These are phyloP conservation scores for Metopia argyrocephala DNA, from an alignment of 2,888 invertebrate species.

Conservation along the genomic window DNA sequence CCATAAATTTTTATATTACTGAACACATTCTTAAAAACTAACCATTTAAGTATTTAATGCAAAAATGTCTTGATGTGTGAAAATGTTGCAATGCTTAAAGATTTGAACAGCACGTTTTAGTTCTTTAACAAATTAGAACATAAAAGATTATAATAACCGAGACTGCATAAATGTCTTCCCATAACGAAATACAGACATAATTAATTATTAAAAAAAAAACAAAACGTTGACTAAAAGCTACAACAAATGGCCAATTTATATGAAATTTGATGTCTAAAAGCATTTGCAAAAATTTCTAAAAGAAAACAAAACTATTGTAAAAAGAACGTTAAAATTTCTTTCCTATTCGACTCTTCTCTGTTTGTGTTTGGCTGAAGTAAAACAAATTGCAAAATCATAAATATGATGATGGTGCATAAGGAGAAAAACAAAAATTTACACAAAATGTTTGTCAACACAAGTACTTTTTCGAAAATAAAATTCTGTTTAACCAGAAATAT, in stretches of 20 bases:
- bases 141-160: background rate
- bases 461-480: conserved; percentile 45
- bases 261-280: too few relatives aligned
- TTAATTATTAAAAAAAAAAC: background rate
- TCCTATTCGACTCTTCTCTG: too few relatives aligned
- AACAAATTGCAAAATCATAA: background rate
- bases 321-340: too few relatives aligned
- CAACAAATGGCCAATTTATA: too few relatives aligned
- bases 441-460: conserved; percentile 58
- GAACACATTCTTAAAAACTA: background rate
- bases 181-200: conserved; percentile 7
- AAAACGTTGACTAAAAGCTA: background rate
- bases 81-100: too few relatives aligned
- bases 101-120: background rate
- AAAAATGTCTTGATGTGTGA: background rate
- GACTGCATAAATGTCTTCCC: conserved; percentile 13
- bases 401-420: too few relatives aligned
- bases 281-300: too few relatives aligned
- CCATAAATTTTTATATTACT: too few relatives aligned
- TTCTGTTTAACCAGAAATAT: conserved; percentile 50
- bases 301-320: too few relatives aligned
- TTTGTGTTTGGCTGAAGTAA: background rate
- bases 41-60: background rate
- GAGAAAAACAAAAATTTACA: background rate
- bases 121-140: conserved; percentile 2